These are phyloP conservation scores for Falco cherrug DNA, from an alignment of 2,797 vertebrate species.

Conservation along the genomic window DNA sequence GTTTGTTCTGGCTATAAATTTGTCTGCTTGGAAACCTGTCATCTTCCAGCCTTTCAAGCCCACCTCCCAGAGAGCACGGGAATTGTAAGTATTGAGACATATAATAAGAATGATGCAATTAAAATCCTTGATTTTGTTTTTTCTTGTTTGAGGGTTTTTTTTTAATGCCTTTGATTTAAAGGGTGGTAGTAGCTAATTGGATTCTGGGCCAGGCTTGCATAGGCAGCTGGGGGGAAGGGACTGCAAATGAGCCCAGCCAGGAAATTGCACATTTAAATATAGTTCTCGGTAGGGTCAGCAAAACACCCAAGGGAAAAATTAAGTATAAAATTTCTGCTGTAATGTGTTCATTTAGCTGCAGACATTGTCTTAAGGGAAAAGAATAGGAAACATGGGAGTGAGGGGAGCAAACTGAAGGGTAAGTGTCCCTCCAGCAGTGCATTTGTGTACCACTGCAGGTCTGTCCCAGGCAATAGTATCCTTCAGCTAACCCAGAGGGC, in stretches of 20 bases:
- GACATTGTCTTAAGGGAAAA: not conserved
- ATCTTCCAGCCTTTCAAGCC: not conserved
- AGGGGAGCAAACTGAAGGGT: not conserved
- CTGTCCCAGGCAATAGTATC: not conserved
- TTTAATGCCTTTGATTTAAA: conserved; percentile 46
- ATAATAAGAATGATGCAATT: conserved; percentile 31
- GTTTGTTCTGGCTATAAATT: not conserved
- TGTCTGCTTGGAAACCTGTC: not conserved
- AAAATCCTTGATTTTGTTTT: conserved; percentile 36
- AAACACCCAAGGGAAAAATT: conserved; percentile 45
- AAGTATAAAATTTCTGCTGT: conserved; percentile 19
- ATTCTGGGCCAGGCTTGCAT: conserved; percentile 12
- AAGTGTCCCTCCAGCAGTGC: not conserved
- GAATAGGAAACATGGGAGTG: not conserved
- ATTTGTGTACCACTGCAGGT: not conserved
- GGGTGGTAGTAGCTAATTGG: conserved; percentile 42
- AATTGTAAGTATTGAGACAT: not conserved
- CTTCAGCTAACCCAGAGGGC: no score
- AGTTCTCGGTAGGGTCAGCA: conserved; percentile 49
- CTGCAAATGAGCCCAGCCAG: conserved; percentile 45
- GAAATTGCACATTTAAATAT: conserved; percentile 65
- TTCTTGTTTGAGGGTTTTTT: conserved; percentile 7
- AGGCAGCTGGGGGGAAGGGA: not conserved
- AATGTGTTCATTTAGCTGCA: conserved; percentile 48
- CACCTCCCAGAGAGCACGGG: not conserved